Evolutionary conservation across 1,140 invertebrate species (phyloP), one percentile per base, ranked within the genome.

Genomic region (Ericerus pela): DNA sequence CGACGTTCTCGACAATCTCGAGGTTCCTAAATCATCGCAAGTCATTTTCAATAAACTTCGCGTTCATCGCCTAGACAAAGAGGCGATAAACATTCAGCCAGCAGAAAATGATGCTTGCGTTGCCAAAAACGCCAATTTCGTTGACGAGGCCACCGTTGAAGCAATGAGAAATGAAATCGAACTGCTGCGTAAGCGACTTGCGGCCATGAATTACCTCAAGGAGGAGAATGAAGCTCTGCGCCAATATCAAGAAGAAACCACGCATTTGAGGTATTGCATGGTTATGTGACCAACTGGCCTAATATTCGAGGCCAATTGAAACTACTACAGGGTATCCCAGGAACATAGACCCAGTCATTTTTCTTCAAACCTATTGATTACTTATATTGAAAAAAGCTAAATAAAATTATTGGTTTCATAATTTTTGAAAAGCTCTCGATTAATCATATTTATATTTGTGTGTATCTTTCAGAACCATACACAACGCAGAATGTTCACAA

Each of bases 21-120:
- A 24, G 41, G 20, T 20, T 11, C 16, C 20, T 24, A 56, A 56
- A 51, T 37, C 52, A 30, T 47, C 29, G 16, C 36, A 53, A 26
- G 54, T 53, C 14, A 41, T 54, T 43, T 24, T 58, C 10, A 73
- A 79, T 11, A 75, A 77, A 24, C 69, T 92, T 31, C 75, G 73
- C 18, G 72, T 92, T 59, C 73, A 69, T 12, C 72, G 88, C 57
- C 80, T 80, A 57, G 68, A 68, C 12, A 74, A 76, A 55, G 88
- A 88, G 3, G 70, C 86, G 1, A 78, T 92, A 36, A 74, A 79
- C 57, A 76, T 93, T 22, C 77, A 83, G 55, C 82, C 82, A 28
- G 41, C 43, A 1, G 11, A 18, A 54, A 54, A 51, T 30, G 43
- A 54, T 16, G 29, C 16, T 28, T 29, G 30, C 33, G 41, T 22